These are phyloP conservation scores for Artibeus lituratus DNA, from an alignment of 2,797 vertebrate genomes.

Conservation along the genomic window DNA sequence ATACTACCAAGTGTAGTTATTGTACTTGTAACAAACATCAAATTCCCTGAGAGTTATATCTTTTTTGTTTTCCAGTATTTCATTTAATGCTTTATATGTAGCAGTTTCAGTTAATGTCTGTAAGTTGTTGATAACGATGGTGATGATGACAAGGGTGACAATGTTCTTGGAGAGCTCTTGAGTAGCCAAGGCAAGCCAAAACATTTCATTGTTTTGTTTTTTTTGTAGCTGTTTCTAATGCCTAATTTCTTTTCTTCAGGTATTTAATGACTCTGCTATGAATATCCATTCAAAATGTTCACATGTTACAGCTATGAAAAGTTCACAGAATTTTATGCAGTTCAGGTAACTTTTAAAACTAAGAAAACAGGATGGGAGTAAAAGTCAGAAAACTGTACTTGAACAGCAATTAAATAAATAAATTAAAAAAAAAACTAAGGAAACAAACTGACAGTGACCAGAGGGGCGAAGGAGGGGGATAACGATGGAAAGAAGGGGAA, in stretches of 20 bases:
- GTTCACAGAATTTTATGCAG: conserved; percentile 70
- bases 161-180: neutral
- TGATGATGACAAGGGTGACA: neutral
- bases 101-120: conserved; percentile 26
- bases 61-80: conserved; percentile 27
- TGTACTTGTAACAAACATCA: neutral
- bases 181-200: neutral
- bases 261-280: conserved; percentile 55
- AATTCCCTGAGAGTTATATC: neutral
- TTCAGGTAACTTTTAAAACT: conserved; percentile 82
- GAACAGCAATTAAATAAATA: no score
- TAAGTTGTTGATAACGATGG: neutral
- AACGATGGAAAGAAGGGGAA: no score
- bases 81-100: conserved; percentile 21
- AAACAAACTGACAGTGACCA: neutral
- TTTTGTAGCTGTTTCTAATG: conserved; percentile 14
- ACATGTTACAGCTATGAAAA: conserved; percentile 60
- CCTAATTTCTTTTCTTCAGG: conserved; percentile 75
- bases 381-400: no score
- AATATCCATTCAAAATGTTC: conserved; percentile 57
- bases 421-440: conserved; percentile 41
- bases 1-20: neutral
- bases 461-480: no score
- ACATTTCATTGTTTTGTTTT: neutral
- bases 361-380: neutral